Base-by-base conservation (phyloP, 2,797 vertebrate species). In the Rhinogobio ventralis region DNA sequence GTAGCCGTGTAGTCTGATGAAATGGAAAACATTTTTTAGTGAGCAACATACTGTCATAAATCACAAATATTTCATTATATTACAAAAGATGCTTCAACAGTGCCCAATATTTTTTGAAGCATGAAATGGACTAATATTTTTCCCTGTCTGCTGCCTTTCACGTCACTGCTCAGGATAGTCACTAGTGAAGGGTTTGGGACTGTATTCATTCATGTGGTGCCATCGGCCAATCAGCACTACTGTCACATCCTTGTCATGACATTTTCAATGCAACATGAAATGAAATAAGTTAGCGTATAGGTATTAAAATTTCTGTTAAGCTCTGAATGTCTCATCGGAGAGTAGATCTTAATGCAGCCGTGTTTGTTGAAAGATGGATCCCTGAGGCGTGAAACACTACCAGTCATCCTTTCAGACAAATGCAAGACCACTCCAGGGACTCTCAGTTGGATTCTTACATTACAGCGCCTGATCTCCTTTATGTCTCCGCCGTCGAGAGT, bases 321-420 rank as follows among this genome's bases (percentile, higher is more conserved):
- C 30, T 73, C 11, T 46, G 7, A 42, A 10, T 9, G 62, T 83
- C 73, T 68, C 36, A 67, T 39, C 23, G 74, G 74, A 77, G 49
- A 69, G 20, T n/a, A 67, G 46, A 77, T 68, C 64, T 69, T 71
- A 78, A 60, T 60, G 64, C 51, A 57, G 20, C 17, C 2, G 19
- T 62, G 51, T 84, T 78, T 84, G 83, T 39, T 73, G 30, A 64
- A 72, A 72, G 19, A 53, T 25, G 30, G 76, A 85, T 85, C 67
- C 76, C 83, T 71, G 75, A 64, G 67, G 83, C 67, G 15, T 85
- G 83, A 79, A 85, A 85, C 67, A 79, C 83, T 64, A 79, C 28
- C 72, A 77, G 66, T 79, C 76, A 62, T 85, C 53, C 53, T 84
- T 84, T 69, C 53, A 79, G 76, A 83, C 45, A 66, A 74, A 53